Conservation (phyloP, 2,113 vertebrate genomes). For the Epinephelus cyanopodus region DNA sequence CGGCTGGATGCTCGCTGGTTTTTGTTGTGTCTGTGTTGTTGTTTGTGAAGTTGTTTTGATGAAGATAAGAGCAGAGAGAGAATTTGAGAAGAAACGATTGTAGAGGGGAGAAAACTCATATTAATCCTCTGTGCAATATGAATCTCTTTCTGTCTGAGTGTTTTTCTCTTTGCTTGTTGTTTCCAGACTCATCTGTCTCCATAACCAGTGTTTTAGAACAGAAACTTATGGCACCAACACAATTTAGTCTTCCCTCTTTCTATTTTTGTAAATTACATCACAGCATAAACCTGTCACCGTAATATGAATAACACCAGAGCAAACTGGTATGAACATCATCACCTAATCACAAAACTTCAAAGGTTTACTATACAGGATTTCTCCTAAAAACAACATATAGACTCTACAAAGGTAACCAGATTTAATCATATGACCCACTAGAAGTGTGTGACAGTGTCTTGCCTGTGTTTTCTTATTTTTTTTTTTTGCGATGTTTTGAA, state of each 20-base stretch:
- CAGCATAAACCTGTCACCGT: not conserved
- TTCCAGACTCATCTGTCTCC: conserved; percentile 16
- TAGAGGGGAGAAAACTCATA: conserved; percentile 2
- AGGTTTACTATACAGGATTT: no score
- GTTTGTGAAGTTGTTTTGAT: conserved; percentile 32
- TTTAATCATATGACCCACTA: no score
- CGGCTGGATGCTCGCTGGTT: conserved; percentile 30
- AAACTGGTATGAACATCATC: not conserved
- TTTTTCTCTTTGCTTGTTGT: conserved; percentile 6
- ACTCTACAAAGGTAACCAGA: no score
- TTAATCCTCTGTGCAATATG: not conserved
- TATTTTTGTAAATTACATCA: not conserved
- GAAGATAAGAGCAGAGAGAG: conserved; percentile 12
- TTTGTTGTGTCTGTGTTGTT: conserved; percentile 1
- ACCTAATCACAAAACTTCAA: no score
- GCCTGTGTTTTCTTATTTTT: no score
- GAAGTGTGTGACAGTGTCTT: no score
- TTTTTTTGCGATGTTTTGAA: no score
- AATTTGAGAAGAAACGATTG: not conserved
- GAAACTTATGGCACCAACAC: not conserved
- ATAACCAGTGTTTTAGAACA: not conserved
- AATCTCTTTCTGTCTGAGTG: not conserved
- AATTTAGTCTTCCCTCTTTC: not conserved
- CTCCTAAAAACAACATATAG: no score
- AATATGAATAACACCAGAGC: not conserved